phyloP scores from a whole-genome alignment of 2,888 invertebrate genomes.

The Gastrophysa polygoni region DNA sequence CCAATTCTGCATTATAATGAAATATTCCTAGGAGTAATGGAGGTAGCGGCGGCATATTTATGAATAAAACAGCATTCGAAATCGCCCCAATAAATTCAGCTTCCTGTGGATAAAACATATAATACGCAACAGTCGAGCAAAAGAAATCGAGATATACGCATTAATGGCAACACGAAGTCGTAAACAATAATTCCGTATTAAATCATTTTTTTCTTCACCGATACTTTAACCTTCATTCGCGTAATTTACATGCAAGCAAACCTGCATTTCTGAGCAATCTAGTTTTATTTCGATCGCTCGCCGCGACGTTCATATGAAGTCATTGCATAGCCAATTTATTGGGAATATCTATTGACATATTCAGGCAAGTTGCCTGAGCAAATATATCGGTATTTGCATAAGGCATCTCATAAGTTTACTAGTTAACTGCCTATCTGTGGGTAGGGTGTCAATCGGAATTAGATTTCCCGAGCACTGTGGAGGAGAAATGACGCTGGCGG shows the following conservation, averaged over 20 bases:
- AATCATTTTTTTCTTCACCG: slow-evolving; percentile 28
- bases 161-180: slow-evolving; percentile 31
- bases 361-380: slow-evolving; percentile 26
- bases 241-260: slow-evolving; percentile 12
- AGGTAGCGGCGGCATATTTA: slow-evolving; percentile 26
- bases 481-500: slow-evolving; percentile 38
- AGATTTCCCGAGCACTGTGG: slow-evolving; percentile 41
- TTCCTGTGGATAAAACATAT: slow-evolving; percentile 23
- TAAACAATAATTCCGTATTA: slow-evolving; percentile 38
- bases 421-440: slow-evolving; percentile 43
- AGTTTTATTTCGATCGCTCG: slow-evolving; percentile 28
- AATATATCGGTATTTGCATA: slow-evolving; percentile 32
- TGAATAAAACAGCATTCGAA: slow-evolving; percentile 22
- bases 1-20: neutral
- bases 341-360: slow-evolving; percentile 42
- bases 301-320: slow-evolving; percentile 34
- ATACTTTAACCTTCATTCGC: slow-evolving; percentile 6
- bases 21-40: slow-evolving; percentile 18
- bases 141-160: slow-evolving; percentile 28
- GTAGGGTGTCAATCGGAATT: slow-evolving; percentile 45
- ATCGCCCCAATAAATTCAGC: slow-evolving; percentile 25
- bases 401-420: slow-evolving; percentile 38
- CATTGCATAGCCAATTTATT: slow-evolving; percentile 43
- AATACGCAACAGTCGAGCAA: slow-evolving; percentile 15
- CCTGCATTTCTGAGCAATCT: slow-evolving; percentile 11